phyloP scores from a whole-genome alignment of 2,797 vertebrate species.

The Argyrosomus regius region DNA sequence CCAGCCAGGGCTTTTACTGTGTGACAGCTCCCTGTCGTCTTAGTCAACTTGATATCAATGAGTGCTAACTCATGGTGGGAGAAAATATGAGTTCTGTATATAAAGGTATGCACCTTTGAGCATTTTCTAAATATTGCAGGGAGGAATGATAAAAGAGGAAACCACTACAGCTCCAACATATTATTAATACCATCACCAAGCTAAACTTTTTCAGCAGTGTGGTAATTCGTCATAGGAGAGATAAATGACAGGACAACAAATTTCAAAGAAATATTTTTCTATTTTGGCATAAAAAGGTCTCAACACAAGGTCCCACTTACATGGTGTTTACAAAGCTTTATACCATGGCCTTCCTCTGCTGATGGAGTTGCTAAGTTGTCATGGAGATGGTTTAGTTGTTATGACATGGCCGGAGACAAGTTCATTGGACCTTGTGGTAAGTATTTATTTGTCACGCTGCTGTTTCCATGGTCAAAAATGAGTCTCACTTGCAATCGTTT shows the following conservation, averaged over 20 bases:
- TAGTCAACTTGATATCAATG: background rate
- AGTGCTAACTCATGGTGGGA: background rate
- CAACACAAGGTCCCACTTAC: background rate
- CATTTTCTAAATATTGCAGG: background rate
- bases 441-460: background rate
- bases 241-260: background rate
- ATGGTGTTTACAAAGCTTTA: background rate
- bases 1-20: background rate
- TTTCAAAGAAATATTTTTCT: background rate
- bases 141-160: background rate
- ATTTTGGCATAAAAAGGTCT: background rate
- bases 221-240: background rate
- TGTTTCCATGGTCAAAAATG: slow-evolving; percentile 7
- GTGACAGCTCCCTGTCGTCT: background rate
- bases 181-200: background rate
- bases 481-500: background rate
- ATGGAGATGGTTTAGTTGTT: background rate
- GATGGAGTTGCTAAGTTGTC: background rate
- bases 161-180: background rate
- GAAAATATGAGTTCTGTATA: background rate
- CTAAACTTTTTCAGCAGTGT: background rate
- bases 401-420: background rate
- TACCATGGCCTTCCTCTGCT: background rate
- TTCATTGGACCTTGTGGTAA: background rate
- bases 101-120: background rate